Evolutionary conservation across 2,797 vertebrate genomes (phyloP), one percentile per base, ranked within the genome.

Genomic region (Arnoldichthys spilopterus): DNA sequence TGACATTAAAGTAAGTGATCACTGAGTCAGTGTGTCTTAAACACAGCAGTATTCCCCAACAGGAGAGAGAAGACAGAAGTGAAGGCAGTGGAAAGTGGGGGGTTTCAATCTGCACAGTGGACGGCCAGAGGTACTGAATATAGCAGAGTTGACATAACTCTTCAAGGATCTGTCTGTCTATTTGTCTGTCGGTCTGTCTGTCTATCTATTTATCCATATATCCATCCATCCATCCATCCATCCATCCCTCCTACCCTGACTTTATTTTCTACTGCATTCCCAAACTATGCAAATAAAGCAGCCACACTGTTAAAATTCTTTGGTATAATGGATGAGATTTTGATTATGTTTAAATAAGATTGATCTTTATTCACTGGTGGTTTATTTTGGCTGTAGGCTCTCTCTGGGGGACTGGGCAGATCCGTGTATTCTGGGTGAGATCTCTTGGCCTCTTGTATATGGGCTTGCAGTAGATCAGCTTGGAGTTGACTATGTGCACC

Each of bases 71-170:
- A 32, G 49, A 81, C 6, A 85, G 32, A 68, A 83, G 63, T 56
- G 82, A 87, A 80, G 20, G 71, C 32, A 47, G 24, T 79, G 79
- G 85, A 85, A 89, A 89, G 49, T 92, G 92, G 92, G 88, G 86
- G 13, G 86, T 92, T 58, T 92, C 92, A 0, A 15, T 93, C 81
- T 93, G 92, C 85, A 92, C 92, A 0, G 90, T 92, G 67, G 92
- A 92, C 7, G 91, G 91, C 70, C 91, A 93, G 70, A 92, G 92
- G 92, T 92, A 86, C 45, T 49, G 9, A 53, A 40, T 18, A 22
- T 20, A 7, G 20, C 2, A 32, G 43, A 1, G 13, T 47, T 47
- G 13, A 47, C 11, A 47, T 13, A 47, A 8, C 40, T 62, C 30
- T 64, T 64, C 22, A 62, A 51, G 45, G n/a, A 49, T 11, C 9